Evolutionary conservation across 2,888 invertebrate species (phyloP), one percentile per base, ranked within the genome.

Genomic region (Sympetrum striolatum): DNA sequence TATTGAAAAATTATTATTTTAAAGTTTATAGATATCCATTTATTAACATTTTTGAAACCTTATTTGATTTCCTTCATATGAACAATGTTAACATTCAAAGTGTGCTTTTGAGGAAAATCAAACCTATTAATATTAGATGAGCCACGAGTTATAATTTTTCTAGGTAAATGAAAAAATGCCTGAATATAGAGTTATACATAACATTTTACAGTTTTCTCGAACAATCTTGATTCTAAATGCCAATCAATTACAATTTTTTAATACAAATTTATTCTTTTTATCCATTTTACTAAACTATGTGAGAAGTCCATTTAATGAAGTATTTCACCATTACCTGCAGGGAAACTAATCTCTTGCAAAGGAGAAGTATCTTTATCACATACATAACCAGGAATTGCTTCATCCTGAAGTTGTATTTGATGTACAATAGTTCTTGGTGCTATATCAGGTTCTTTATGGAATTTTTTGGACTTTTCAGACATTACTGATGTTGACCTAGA

Each of bases 401-500:
- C 81, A 39, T 81, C 81, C 22, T 81, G 81, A 25, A 81, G 8
- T 81, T 81, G 35, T 35, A 39, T 48, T 14, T 48, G 39, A 48
- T 48, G 81, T 0, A 44, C 81, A 35, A 48, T 81, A 37, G 81
- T 39, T 81, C 44, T 25, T n/a, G 81, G 48, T 0, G 48, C 22
- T 8, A 14, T 10, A 5, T 81, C 81, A n/a, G n/a, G 6, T 25
- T 81, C 81, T 81, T 81, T 81, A 14, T 31, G 25, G 12, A 39
- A 35, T 81, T 81, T 81, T 48, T 37, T 39, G 4, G 81, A 37
- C 37, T 81, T 81, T 44, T 81, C 81, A 39, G 91, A 91, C 58
- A 91, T 80, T 22, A 90, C 25, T 37, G 91, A 91, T 37, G 81
- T 39, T 18, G 91, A 91, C n/a, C 90, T 22, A 25, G 39, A 31